phyloP scores from a whole-genome alignment of 2,888 invertebrate species.

The Liodrosophila aerea region DNA sequence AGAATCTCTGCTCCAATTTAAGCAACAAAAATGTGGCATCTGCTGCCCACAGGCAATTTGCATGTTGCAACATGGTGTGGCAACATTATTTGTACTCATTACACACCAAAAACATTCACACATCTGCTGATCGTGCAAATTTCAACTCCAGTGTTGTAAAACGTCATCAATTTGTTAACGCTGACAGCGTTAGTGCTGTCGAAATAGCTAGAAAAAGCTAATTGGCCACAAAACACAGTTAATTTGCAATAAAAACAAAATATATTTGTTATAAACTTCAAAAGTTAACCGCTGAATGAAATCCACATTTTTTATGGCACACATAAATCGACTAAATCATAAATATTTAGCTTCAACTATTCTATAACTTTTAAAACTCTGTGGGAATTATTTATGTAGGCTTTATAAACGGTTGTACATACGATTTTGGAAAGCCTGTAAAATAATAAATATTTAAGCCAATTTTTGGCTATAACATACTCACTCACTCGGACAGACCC shows the following conservation, averaged over 20 bases:
- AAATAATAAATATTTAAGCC: constrained; percentile 38
- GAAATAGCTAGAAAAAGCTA: not conserved
- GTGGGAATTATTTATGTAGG: too few species aligned
- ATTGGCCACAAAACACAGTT: not conserved
- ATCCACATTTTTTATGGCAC: too few species aligned
- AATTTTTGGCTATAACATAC: too few species aligned
- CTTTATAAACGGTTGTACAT: too few species aligned
- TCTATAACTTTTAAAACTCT: too few species aligned
- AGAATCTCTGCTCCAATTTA: constrained; percentile 28
- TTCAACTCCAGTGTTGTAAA: constrained; percentile 15
- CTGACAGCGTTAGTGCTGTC: not conserved
- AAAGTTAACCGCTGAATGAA: too few species aligned
- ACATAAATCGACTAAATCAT: too few species aligned
- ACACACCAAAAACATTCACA: too few species aligned
- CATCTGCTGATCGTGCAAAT: too few species aligned
- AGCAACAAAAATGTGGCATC: constrained; percentile 1
- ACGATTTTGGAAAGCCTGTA: constrained; percentile 49
- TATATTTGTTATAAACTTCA: too few species aligned
- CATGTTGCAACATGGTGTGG: constrained; percentile 27
- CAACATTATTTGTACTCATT: not conserved
- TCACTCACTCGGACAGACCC: constrained; percentile 31
- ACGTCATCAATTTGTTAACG: not conserved
- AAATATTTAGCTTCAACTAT: too few species aligned
- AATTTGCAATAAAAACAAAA: not conserved
- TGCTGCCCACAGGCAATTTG: constrained; percentile 46